These are phyloP conservation scores for Enteromius radiatus DNA, from an alignment of 2,797 vertebrate species.

Conservation along the genomic window DNA sequence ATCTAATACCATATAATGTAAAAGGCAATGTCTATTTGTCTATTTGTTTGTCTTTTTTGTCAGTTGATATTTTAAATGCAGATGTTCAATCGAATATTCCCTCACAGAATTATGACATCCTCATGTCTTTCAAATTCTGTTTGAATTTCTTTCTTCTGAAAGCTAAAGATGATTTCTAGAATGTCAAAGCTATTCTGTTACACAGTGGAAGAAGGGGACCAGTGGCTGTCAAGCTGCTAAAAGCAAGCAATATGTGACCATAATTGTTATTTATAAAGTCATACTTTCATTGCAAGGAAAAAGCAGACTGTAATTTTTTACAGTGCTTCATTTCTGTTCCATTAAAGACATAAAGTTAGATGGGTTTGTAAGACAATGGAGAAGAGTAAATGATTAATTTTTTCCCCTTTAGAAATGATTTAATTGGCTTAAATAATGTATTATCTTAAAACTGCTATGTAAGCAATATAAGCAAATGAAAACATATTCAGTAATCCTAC, in stretches of 20 bases:
- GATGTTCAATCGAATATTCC: background rate
- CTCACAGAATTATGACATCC: background rate
- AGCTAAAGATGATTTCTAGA: background rate
- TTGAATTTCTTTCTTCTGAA: background rate
- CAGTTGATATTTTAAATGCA: background rate
- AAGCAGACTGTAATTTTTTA: background rate
- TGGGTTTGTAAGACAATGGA: background rate
- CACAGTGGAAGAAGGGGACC: background rate
- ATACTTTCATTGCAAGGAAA: background rate
- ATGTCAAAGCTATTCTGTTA: background rate
- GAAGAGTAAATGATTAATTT: background rate
- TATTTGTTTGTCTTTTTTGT: background rate
- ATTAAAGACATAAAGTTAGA: background rate
- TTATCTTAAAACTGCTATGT: background rate
- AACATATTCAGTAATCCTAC: background rate
- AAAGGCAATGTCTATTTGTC: too few relatives aligned
- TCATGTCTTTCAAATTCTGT: background rate
- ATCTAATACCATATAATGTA: background rate
- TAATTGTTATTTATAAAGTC: background rate
- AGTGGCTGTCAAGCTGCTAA: background rate
- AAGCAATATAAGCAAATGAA: background rate
- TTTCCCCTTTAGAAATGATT: background rate
- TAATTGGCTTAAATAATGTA: background rate
- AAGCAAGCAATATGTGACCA: background rate
- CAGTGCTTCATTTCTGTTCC: background rate